phyloP scores from a whole-genome alignment of 2,888 invertebrate genomes.

The Epinotia nisella region DNA sequence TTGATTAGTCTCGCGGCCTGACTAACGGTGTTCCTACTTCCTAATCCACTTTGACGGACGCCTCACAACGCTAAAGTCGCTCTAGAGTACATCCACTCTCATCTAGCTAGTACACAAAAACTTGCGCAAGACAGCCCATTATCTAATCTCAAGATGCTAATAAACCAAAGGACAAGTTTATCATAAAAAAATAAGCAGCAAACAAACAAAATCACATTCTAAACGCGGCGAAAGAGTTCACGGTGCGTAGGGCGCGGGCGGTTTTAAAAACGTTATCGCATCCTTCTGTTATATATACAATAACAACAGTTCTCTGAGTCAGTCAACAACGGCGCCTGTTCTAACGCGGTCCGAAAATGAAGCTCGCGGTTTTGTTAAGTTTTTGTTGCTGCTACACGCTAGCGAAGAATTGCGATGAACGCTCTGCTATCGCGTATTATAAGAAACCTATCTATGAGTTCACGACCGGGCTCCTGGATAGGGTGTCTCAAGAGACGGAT shows the following conservation, averaged over 20 bases:
- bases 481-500: conserved; percentile 59
- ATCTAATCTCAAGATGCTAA: conserved; percentile 26
- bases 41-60: conserved; percentile 7
- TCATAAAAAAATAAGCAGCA: conserved; percentile 21
- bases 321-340: conserved; percentile 25
- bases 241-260: conserved; percentile 22
- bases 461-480: conserved; percentile 63
- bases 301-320: conserved; percentile 24
- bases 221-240: conserved; percentile 19
- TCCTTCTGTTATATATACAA: conserved; percentile 38
- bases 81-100: background rate
- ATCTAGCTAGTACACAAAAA: background rate
- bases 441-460: conserved; percentile 66
- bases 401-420: conserved; percentile 56
- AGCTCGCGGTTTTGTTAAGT: conserved; percentile 46
- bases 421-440: conserved; percentile 54
- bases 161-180: conserved; percentile 39
- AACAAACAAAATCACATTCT: conserved; percentile 13
- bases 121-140: conserved; percentile 12
- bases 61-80: conserved; percentile 1
- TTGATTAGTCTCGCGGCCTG: conserved; percentile 17
- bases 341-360: conserved; percentile 29
- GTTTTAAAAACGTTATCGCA: conserved; percentile 33
- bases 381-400: conserved; percentile 47
- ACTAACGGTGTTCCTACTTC: conserved; percentile 9